Base-by-base conservation (phyloP, 2,113 vertebrate genomes). In the Rattus rattus region DNA sequence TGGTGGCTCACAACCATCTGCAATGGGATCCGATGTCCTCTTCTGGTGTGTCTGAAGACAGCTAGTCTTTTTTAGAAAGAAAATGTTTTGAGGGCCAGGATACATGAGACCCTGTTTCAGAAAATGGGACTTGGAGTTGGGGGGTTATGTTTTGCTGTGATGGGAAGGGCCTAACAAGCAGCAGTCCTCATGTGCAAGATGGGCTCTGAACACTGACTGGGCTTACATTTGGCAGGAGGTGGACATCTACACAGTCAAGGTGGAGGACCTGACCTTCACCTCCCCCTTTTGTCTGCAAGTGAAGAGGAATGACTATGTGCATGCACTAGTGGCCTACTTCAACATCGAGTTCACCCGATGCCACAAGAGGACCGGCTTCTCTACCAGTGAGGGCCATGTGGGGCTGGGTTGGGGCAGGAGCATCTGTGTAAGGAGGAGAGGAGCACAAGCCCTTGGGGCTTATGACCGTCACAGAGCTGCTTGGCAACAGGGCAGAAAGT, bases 261-360 rank as follows among this genome's bases (percentile, higher is more conserved):
- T 99, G 1, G 99, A 99, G 2, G 99, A 99, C 98, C 98, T 99
- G 97, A 99, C 99, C 95, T 99, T 99, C 98, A 99, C 99, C 7
- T 99, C 99, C 0, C 99, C 99, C 0, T 99, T 99, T 98, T 99
- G 99, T 98, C 99, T 99, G 95, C 99, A 99, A 97, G 99, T 99
- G 97, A 99, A 99, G 96, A 98, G 99, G 90, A 99, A 99, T 0
- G 99, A 99, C 95, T 99, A 99, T 81, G 99, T 99, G 96, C 99
- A 99, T 0, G 99, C 99, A 0, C 97, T 99, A 56, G 99, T 99
- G 77, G 99, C 99, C 39, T 99, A 99, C 98, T 99, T 99, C 98
- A 99, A 99, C 99, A 99, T 99, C 0, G 99, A 99, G 98, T 99
- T 99, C 98, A 99, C 99, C 0, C 99, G 99, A 91, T 99, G 99